phyloP scores from a whole-genome alignment of 2,888 invertebrate genomes.

The Epistrophe eligans region DNA sequence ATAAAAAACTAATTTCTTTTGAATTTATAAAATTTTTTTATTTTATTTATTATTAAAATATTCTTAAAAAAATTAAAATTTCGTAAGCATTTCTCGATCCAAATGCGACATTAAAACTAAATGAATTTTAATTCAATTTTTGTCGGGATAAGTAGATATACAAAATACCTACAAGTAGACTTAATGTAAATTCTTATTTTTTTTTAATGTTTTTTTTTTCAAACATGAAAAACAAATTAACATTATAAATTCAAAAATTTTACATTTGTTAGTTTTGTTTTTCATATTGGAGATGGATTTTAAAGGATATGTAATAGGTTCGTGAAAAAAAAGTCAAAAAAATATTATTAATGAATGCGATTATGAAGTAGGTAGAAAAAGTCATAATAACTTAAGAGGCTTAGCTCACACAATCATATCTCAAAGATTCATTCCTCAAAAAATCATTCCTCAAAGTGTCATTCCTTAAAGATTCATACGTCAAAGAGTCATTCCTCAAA shows the following conservation, averaged over 20 bases:
- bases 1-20: no score
- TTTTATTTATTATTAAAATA: not conserved
- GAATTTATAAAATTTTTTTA: no score
- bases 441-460: no score
- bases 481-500: no score
- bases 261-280: not conserved
- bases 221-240: constrained; percentile 55
- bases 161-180: not conserved
- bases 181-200: constrained; percentile 2
- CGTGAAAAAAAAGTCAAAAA: not conserved
- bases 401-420: not conserved
- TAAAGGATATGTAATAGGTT: not conserved
- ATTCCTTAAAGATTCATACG: no score
- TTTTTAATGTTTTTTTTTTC: not conserved
- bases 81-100: not conserved
- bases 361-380: no score
- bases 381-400: no score
- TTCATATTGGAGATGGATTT: no score
- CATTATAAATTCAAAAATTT: constrained; percentile 64
- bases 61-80: not conserved
- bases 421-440: no score
- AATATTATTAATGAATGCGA: no score
- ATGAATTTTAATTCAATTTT: constrained; percentile 35
- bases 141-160: not conserved
- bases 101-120: constrained; percentile 19